Evolutionary conservation across 2,113 vertebrate species (phyloP), one percentile per base, ranked within the genome.

Genomic region (Pygoscelis antarcticus): DNA sequence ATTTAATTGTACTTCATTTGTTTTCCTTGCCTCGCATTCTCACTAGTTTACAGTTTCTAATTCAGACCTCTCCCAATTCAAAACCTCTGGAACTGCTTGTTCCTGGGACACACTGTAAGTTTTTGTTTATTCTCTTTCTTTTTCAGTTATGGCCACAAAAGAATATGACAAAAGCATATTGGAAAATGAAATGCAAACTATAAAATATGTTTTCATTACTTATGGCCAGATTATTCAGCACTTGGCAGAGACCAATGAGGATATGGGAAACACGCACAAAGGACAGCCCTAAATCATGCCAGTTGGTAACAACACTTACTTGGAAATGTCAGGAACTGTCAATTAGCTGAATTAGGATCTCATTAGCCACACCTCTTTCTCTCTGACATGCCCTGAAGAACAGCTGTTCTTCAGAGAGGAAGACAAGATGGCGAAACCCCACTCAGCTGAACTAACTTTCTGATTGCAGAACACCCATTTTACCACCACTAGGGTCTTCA

Each of bases 221-320:
- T 91, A 94, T 54, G 58, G 79, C 51, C 78, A 95, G 75, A 92
- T 95, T 93, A 96, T 85, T 91, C 89, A 92, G 95, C 93, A 90
- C 16, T 93, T 97, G 97, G 85, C 87, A 93, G 68, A 90, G 25
- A 77, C n/a, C 46, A 54, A 34, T 16, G 17, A 75, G 74, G 55
- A 71, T 84, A 91, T 79, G 62, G 61, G 75, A 93, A 97, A 79
- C 3, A 88, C 34, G 38, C 79, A 85, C n/a, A 87, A 90, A 90
- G 66, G 51, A 68, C 52, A 79, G 27, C 52, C 58, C 49, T 91
- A 94, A 91, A 85, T 94, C 83, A 55, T 9, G 25, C n/a, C 58
- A 36, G 36, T 70, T 65, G 68, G 34, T 82, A 95, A 82, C 34
- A 74, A n/a, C 19, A 44, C 47, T 71, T 66, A 34, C 34, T 87